Evolutionary conservation across 2,797 vertebrate species (phyloP).

Genomic region (Coregonus suidteri): DNA sequence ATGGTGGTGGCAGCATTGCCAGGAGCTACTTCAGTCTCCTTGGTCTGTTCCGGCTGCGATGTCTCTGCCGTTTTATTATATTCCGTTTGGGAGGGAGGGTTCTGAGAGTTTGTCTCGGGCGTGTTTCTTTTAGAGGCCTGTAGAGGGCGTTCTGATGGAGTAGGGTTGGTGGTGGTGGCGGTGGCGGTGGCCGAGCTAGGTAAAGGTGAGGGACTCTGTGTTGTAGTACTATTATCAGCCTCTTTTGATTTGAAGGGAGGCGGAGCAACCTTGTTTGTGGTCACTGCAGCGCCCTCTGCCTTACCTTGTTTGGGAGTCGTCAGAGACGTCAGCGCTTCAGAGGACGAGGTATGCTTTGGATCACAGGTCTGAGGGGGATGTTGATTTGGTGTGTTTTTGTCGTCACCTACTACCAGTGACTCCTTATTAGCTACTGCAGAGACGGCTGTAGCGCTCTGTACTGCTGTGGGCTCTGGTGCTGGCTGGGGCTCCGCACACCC

Average conservation of each 20-base stretch:
- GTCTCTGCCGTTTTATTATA: conserved; percentile 27
- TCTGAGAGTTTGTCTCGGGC: not conserved
- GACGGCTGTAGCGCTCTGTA: conserved; percentile 8
- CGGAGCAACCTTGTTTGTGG: conserved; percentile 37
- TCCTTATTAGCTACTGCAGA: conserved; percentile 35
- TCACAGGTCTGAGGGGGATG: conserved; percentile 46
- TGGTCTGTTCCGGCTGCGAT: conserved; percentile 36
- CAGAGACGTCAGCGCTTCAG: conserved; percentile 26
- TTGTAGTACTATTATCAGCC: conserved; percentile 22
- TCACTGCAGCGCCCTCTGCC: conserved; percentile 26
- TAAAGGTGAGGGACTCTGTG: conserved; percentile 28
- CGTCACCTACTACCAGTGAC: conserved; percentile 24
- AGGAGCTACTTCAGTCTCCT: conserved; percentile 22
- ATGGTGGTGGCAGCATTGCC: not conserved
- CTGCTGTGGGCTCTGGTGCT: conserved; percentile 31
- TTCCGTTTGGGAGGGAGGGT: conserved; percentile 14
- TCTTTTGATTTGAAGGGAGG: conserved; percentile 48
- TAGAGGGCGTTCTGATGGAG: conserved; percentile 1
- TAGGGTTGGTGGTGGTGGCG: conserved; percentile 2
- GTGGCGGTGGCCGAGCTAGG: conserved; percentile 29
- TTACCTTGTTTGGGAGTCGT: conserved; percentile 28
- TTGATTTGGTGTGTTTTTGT: conserved; percentile 45
- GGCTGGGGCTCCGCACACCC: conserved; percentile 23
- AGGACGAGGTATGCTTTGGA: conserved; percentile 24
- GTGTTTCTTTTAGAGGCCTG: conserved; percentile 19